Percentiles rank a stretch among this genome's conserved stretches.
These are phyloP conservation scores for Peromyscus eremicus DNA, from an alignment of 2,797 vertebrate species.

Conservation along the genomic window DNA sequence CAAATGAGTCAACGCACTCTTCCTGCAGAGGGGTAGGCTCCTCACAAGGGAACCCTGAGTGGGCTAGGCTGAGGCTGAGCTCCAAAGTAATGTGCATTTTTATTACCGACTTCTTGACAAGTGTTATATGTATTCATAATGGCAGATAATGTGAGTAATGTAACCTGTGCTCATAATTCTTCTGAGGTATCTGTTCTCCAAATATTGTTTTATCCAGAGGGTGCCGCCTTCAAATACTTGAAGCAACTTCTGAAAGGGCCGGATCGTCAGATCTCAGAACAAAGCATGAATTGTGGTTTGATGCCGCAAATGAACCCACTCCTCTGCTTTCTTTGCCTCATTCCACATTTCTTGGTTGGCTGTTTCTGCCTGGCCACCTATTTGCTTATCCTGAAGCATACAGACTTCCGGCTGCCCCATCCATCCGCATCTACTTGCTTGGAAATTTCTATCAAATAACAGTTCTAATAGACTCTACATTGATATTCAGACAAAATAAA, in stretches of 20 bases:
- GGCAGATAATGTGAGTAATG: slow-evolving; percentile 69
- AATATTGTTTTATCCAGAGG: slow-evolving; percentile 80
- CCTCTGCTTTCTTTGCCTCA: neutral
- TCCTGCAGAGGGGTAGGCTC: neutral
- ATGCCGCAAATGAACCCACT: neutral
- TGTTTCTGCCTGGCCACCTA: neutral
- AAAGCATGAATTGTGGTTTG: neutral
- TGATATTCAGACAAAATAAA: neutral
- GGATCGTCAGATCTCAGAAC: neutral
- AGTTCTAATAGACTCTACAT: neutral
- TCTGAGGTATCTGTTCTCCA: slow-evolving; percentile 74
- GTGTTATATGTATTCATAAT: slow-evolving; percentile 68
- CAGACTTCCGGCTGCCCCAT: neutral
- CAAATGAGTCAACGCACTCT: neutral
- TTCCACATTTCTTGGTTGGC: neutral
- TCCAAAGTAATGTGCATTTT: slow-evolving; percentile 63
- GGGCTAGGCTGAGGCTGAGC: neutral
- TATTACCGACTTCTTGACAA: slow-evolving; percentile 63
- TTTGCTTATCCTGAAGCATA: neutral
- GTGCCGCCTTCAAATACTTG: slow-evolving; percentile 59
- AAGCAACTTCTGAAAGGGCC: slow-evolving; percentile 29
- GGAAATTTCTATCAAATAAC: neutral
- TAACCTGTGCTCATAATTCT: slow-evolving; percentile 76
- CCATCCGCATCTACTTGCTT: neutral
- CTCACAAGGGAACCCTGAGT: slow-evolving; percentile 36